Conservation (phyloP, 2,888 invertebrate species). For the Watsonalla cultraria region DNA sequence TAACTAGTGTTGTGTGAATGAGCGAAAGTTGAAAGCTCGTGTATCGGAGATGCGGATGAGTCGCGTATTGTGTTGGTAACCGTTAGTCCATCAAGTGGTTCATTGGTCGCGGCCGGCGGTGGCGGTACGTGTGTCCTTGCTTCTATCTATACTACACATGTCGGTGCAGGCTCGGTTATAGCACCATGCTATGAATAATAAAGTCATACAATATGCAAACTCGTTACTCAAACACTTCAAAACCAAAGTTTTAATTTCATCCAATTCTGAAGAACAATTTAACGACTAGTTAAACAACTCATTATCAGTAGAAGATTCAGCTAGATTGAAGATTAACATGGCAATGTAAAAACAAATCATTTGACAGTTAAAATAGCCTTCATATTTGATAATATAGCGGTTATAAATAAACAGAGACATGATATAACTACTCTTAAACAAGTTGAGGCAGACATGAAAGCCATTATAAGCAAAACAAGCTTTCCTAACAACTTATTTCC, state of each 20-base stretch:
- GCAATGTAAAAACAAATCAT: too few relatives aligned
- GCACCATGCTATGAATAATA: slow-evolving; percentile 1
- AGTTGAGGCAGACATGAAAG: neutral
- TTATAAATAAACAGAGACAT: neutral
- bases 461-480: neutral
- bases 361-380: too few relatives aligned
- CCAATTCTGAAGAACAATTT: neutral
- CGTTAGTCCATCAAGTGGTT: slow-evolving; percentile 55
- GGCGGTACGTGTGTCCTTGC: slow-evolving; percentile 60
- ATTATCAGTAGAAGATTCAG: too few relatives aligned
- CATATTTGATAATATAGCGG: neutral
- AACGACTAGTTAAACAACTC: too few relatives aligned
- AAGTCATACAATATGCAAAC: neutral
- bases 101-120: slow-evolving; percentile 48
- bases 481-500: neutral
- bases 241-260: neutral
- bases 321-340: too few relatives aligned
- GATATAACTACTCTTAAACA: neutral
- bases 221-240: neutral
- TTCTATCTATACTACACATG: slow-evolving; percentile 21
- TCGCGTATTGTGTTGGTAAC: slow-evolving; percentile 52
- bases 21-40: slow-evolving; percentile 51
- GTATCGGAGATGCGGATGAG: slow-evolving; percentile 41
- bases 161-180: neutral
- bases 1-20: slow-evolving; percentile 42